Evolutionary conservation across 2,113 vertebrate species (phyloP).

Genomic region (Rhegmatorhina hoffmannsi): DNA sequence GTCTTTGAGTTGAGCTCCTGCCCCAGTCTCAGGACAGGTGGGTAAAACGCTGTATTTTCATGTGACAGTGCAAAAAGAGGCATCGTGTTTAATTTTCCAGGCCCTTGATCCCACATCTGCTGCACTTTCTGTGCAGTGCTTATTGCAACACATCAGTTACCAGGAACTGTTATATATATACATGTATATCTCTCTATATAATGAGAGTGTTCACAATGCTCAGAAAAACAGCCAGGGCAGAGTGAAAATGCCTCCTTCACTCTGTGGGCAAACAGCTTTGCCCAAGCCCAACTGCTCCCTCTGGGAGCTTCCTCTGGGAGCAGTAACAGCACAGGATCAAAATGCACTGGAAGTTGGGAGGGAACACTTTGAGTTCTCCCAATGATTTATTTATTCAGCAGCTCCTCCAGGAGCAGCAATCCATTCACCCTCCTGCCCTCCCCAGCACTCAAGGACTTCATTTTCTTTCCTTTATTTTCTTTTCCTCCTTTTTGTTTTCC

Average conservation of each 20-base stretch:
- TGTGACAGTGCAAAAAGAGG: background rate
- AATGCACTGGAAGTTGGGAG: background rate
- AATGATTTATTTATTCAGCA: conserved; percentile 2
- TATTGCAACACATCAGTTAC: background rate
- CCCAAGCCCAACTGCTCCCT: background rate
- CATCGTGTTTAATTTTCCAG: background rate
- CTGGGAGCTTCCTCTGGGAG: background rate
- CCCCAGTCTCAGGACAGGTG: background rate
- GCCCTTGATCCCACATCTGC: background rate
- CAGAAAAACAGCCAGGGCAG: background rate
- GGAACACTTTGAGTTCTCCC: background rate
- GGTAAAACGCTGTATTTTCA: background rate
- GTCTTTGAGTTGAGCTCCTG: background rate
- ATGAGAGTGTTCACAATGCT: background rate
- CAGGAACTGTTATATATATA: fast-evolving
- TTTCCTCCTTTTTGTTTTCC: background rate
- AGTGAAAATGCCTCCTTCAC: background rate
- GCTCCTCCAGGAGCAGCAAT: background rate
- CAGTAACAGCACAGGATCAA: background rate
- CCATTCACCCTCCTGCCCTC: background rate
- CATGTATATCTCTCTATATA: background rate
- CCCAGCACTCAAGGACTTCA: background rate
- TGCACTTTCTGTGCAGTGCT: fast-evolving
- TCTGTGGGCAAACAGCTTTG: background rate
- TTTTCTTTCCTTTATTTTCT: background rate